These are phyloP conservation scores for Sitophilus oryzae DNA, from an alignment of 1,140 invertebrate genomes.

Conservation along the genomic window DNA sequence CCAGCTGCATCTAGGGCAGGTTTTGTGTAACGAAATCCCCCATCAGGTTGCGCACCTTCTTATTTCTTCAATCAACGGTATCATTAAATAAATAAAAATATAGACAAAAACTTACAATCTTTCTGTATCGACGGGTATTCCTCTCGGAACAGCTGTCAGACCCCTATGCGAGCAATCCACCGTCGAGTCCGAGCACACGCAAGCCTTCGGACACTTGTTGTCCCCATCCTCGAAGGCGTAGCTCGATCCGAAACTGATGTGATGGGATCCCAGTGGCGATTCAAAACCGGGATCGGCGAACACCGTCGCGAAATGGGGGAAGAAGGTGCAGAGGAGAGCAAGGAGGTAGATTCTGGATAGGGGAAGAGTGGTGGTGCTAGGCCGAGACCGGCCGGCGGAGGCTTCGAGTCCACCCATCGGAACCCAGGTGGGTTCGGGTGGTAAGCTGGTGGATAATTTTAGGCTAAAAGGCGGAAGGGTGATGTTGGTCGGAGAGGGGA, in stretches of 20 bases:
- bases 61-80: too few relatives aligned
- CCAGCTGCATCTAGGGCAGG: too few relatives aligned
- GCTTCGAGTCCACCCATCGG: not conserved
- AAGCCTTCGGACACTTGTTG: constrained; percentile 68
- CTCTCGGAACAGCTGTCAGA: constrained; percentile 69
- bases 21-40: too few relatives aligned
- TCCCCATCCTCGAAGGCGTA: constrained; percentile 18
- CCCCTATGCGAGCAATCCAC: constrained; percentile 77
- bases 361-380: not conserved
- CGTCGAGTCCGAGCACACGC: constrained; percentile 67
- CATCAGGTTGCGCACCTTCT: too few relatives aligned
- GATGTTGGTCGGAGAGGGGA: not conserved
- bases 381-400: not conserved
- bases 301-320: not conserved
- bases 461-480: not conserved
- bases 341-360: not conserved
- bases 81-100: constrained; percentile 7
- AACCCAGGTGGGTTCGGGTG: not conserved
- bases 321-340: not conserved
- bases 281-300: constrained; percentile 11
- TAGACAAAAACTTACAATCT: constrained; percentile 67
- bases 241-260: constrained; percentile 18
- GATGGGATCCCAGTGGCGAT: constrained; percentile 4
- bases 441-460: not conserved
- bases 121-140: constrained; percentile 68